Conservation (phyloP, 2,113 vertebrate species). For the Ictalurus furcatus region DNA sequence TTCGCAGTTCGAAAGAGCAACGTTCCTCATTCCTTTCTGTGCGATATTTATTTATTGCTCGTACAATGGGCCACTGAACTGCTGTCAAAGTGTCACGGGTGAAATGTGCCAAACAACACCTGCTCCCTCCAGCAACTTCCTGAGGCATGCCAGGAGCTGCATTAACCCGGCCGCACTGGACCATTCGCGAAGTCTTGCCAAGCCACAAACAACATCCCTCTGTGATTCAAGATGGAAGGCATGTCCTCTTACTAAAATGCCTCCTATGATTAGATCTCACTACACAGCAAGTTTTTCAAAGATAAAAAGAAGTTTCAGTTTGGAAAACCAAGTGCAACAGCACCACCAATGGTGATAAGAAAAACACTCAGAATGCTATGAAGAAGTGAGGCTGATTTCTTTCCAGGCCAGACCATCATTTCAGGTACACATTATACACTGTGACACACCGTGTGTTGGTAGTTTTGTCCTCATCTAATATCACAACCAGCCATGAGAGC, state of each 20-base stretch:
- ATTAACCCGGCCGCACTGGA: constrained; percentile 28
- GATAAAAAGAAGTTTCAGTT: neutral
- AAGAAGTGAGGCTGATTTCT: neutral
- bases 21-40: constrained; percentile 25
- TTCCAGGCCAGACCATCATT: neutral
- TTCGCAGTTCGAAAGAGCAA: neutral
- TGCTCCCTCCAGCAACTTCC: constrained; percentile 34
- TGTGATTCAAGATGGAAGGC: neutral
- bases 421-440: neutral
- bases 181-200: neutral
- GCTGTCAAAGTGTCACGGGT: constrained; percentile 37
- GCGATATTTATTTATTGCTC: constrained; percentile 37
- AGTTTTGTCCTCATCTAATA: neutral
- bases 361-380: neutral
- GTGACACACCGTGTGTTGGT: neutral
- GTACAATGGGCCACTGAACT: constrained; percentile 24
- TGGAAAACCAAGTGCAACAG: neutral
- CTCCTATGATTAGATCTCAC: neutral
- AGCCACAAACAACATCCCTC: neutral
- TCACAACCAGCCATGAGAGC: neutral
- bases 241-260: neutral
- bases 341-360: neutral
- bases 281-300: neutral
- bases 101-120: constrained; percentile 50
- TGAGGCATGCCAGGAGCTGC: constrained; percentile 38